These are phyloP conservation scores for Mormyrops attenuatus DNA, from an alignment of 2,797 vertebrate genomes.

Conservation along the genomic window DNA sequence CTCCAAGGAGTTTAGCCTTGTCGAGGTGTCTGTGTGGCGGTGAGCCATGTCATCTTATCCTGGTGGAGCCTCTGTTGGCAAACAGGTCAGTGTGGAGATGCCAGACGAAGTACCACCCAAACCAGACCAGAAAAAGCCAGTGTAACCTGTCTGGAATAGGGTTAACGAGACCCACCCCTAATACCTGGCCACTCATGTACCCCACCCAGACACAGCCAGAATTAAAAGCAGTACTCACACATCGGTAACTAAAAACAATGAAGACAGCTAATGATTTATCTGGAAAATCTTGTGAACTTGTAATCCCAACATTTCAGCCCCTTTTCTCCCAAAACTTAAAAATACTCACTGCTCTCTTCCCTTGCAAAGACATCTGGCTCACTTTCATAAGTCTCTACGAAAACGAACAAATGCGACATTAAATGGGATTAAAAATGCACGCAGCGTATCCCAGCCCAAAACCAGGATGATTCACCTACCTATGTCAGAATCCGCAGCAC, in stretches of 20 bases:
- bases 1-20: background rate
- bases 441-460: background rate
- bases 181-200: background rate
- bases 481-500: background rate
- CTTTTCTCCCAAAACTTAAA: background rate
- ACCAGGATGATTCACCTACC: background rate
- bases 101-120: background rate
- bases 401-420: background rate
- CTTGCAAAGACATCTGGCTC: background rate
- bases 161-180: background rate
- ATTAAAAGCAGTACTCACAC: background rate
- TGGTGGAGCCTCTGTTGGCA: background rate
- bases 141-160: background rate
- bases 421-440: background rate
- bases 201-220: background rate
- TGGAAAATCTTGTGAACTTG: background rate
- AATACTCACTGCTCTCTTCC: slow-evolving; percentile 30
- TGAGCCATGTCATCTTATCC: background rate
- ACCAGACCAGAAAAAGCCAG: background rate
- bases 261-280: background rate
- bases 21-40: background rate
- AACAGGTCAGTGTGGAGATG: background rate
- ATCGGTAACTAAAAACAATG: background rate
- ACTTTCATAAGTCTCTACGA: background rate
- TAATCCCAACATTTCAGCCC: background rate